Conservation (phyloP, 2,888 invertebrate genomes). For the Matsumyia berberina region DNA sequence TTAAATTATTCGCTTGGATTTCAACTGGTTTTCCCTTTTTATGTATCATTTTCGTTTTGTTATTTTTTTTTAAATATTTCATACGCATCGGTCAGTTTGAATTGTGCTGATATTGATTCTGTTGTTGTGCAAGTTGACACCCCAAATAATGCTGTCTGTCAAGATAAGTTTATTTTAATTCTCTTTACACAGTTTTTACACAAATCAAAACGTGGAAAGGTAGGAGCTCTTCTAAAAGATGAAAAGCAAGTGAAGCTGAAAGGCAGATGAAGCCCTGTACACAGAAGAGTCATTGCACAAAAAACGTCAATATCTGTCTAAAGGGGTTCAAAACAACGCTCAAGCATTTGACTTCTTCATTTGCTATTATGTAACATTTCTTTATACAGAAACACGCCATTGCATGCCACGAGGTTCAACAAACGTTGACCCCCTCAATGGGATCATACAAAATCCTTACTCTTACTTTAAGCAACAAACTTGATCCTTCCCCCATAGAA, state of each 20-base stretch:
- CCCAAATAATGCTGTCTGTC: slow-evolving; percentile 18
- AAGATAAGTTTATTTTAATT: slow-evolving; percentile 6
- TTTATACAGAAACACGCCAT: neutral
- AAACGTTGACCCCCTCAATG: slow-evolving; percentile 26
- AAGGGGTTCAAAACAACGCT: too few species aligned
- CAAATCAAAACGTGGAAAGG: too few species aligned
- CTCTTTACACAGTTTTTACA: neutral
- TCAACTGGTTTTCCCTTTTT: slow-evolving; percentile 65
- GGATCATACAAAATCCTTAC: slow-evolving; percentile 10
- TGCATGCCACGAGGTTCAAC: slow-evolving; percentile 30
- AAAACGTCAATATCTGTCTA: too few species aligned
- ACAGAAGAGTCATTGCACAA: too few species aligned
- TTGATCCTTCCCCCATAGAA: slow-evolving; percentile 7
- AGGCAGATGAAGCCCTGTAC: too few species aligned
- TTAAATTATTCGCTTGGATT: slow-evolving; percentile 30
- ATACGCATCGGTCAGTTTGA: slow-evolving; percentile 55
- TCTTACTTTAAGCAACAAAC: slow-evolving; percentile 28
- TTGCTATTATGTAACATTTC: neutral
- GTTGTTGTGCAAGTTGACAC: slow-evolving; percentile 40
- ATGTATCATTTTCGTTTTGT: slow-evolving; percentile 46
- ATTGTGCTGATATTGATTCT: slow-evolving; percentile 61
- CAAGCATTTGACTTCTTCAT: neutral
- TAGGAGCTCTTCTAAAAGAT: too few species aligned
- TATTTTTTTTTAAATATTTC: slow-evolving; percentile 20
- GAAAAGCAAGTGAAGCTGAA: too few species aligned